Evolutionary conservation across 2,888 invertebrate genomes (phyloP).

Genomic region (Sphaerophoria taeniata): DNA sequence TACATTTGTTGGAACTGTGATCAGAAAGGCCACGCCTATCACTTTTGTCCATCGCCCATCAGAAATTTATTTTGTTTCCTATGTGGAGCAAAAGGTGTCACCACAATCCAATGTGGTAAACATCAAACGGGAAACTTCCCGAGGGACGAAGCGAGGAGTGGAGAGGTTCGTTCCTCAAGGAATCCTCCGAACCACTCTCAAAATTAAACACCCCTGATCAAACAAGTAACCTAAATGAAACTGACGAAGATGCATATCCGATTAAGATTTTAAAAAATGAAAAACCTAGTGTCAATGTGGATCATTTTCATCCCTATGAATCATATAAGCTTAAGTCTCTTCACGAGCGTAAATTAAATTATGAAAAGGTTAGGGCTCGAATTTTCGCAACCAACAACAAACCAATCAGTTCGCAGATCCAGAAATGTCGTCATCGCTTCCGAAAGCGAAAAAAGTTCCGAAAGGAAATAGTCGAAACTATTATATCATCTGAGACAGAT

Average conservation of each 20-base stretch:
- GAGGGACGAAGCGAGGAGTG: conserved; percentile 14
- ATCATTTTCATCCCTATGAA: conserved; percentile 6
- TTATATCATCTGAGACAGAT: not conserved
- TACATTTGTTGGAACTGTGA: not conserved
- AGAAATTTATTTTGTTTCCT: conserved; percentile 9
- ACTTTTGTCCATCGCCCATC: not conserved
- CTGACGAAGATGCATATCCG: not conserved
- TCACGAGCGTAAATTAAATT: conserved; percentile 9
- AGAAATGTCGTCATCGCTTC: not conserved
- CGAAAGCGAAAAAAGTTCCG: conserved; percentile 4
- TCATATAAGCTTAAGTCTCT: not conserved
- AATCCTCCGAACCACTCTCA: conserved; percentile 6
- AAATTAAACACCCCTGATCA: not conserved
- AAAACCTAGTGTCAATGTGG: not conserved
- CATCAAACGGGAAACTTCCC: conserved; percentile 5
- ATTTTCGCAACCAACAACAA: conserved; percentile 2
- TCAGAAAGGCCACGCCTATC: not conserved
- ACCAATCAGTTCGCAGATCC: not conserved
- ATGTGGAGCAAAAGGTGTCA: not conserved
- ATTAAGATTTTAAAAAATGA: not conserved
- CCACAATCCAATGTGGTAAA: conserved; percentile 1
- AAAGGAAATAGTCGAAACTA: not conserved
- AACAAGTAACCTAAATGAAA: not conserved
- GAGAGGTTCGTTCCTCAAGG: conserved; percentile 13
- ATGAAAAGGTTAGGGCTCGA: not conserved